These are phyloP conservation scores for Sebastes diaconus DNA, from an alignment of 2,797 vertebrate genomes.

Conservation along the genomic window DNA sequence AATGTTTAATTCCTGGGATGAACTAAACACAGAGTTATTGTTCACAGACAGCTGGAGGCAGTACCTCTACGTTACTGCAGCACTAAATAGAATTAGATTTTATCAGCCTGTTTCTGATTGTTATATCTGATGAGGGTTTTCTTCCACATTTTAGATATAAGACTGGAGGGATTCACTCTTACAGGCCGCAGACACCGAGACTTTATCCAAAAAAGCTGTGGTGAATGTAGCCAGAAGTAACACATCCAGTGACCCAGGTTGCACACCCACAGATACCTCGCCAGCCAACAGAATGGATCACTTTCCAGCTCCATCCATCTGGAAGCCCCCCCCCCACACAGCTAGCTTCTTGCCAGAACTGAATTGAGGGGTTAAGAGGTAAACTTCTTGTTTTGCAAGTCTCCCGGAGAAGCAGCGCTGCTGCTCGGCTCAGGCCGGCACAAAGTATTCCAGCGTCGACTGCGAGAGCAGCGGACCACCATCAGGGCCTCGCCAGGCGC, in stretches of 20 bases:
- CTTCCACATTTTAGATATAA: not conserved
- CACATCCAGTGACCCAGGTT: constrained; percentile 2
- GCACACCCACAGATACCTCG: constrained; percentile 6
- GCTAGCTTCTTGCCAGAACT: not conserved
- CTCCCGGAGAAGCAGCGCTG: not conserved
- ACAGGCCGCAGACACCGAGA: not conserved
- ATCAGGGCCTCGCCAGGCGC: not conserved
- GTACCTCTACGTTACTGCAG: not conserved
- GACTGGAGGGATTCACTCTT: not conserved
- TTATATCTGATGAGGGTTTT: not conserved
- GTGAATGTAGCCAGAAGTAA: constrained; percentile 3
- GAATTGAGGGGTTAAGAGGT: constrained; percentile 19
- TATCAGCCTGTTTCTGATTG: not conserved
- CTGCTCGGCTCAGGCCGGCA: not conserved
- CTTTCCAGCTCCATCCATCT: constrained; percentile 24
- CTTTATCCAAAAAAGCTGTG: not conserved
- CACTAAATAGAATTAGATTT: not conserved
- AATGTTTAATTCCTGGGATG: not conserved
- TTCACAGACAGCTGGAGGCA: not conserved
- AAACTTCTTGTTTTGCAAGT: constrained; percentile 19
- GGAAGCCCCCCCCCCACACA: constrained; percentile 26
- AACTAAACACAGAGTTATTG: not conserved
- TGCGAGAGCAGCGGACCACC: constrained; percentile 30
- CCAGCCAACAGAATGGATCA: constrained; percentile 24
- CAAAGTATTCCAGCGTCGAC: constrained; percentile 1